Conservation (phyloP, 2,888 invertebrate genomes). For the Agrochola lychnidis region DNA sequence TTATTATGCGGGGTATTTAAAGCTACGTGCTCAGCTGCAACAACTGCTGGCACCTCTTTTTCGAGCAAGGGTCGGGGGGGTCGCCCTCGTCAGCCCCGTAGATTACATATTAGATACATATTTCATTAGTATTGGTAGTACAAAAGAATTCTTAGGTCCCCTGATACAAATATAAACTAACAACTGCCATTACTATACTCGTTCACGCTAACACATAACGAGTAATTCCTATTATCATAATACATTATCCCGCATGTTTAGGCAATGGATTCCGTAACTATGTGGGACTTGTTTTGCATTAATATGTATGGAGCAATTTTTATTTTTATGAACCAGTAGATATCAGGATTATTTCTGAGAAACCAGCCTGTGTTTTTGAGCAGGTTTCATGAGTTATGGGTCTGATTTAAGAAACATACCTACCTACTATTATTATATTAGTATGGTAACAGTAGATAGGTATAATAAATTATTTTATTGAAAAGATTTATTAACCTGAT, state of each 20-base stretch:
- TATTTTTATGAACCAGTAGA: slow-evolving; percentile 14
- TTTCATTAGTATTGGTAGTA: background rate
- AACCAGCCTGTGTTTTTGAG: background rate
- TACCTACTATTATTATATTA: background rate
- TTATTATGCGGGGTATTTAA: no score
- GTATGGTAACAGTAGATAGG: background rate
- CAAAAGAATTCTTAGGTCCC: background rate
- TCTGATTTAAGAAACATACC: background rate
- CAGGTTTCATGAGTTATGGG: background rate
- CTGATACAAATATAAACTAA: background rate
- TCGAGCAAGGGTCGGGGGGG: no score
- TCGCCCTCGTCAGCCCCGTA: background rate
- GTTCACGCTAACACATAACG: slow-evolving; percentile 12
- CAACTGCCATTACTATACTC: background rate
- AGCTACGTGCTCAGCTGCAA: no score
- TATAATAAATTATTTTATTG: background rate
- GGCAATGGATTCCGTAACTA: slow-evolving; percentile 46
- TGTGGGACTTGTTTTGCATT: slow-evolving; percentile 48
- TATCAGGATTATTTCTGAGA: slow-evolving; percentile 6
- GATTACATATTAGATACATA: no score
- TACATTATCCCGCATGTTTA: slow-evolving; percentile 50
- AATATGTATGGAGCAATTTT: slow-evolving; percentile 32
- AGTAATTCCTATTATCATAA: slow-evolving; percentile 45
- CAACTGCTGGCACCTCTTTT: no score
- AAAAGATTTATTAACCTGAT: background rate